Base-by-base conservation (phyloP, 1,140 invertebrate species). In the Drosophila tani region DNA sequence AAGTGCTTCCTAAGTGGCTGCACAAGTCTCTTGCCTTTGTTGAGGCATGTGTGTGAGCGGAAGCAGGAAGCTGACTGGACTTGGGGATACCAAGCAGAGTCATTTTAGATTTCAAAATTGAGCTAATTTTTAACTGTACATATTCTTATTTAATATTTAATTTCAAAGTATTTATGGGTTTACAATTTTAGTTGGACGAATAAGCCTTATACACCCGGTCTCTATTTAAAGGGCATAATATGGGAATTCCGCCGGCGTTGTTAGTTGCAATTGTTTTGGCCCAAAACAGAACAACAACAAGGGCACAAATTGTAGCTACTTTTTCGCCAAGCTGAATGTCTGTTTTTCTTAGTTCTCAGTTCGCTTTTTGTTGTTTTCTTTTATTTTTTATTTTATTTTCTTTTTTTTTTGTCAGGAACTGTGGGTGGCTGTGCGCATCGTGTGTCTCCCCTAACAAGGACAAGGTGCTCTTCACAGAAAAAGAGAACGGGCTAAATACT, bases 221-320 rank as follows among this genome's bases (percentile, higher is more conserved):
- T 17, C 3, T 1, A 15, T 14, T 40, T 27, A 17, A 14, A 24
- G 47, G 24, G 40, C 15, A 66, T 53, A 40, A 24, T 38, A 49
- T 24, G 21, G n/a, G 64, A 38, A 77, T 69, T 78, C 50, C 64
- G 50, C 40, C 55, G 75, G 63, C 75, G 77, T 77, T 77, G 64
- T 77, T 60, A 56, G 74, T 40, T 69, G 74, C 74, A 77, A 77
- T 77, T 77, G 75, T 77, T 77, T 68, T 77, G 71, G 24, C 75
- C 55, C 63, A 46, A 50, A 43, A 32, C 58, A 40, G 32, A 56
- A 40, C 71, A 55, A 45, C 53, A 59, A 67, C 62, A 76, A 75
- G n/a, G 21, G 64, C 47, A 19, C 21, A 29, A 77, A 76, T 77
- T 68, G 55, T 77, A 68, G 63, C 65, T 69, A 53, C 53, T 47